Percentiles rank a stretch among this genome's conserved stretches.
Conservation (phyloP, 2,113 vertebrate species). For the Urocynchramus pylzowi region DNA sequence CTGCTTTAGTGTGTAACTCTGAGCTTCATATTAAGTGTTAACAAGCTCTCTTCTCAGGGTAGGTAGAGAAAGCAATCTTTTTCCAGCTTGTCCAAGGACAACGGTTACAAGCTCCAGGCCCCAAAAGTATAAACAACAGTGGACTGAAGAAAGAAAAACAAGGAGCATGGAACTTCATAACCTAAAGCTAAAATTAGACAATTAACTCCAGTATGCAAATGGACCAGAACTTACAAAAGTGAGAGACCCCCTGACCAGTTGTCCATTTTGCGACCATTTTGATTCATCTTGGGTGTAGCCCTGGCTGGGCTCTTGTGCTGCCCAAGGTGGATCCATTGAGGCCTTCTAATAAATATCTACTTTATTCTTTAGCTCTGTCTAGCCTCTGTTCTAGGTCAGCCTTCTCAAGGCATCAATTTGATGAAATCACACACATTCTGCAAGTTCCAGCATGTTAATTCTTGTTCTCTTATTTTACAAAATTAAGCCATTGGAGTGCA, state of each 20-base stretch:
- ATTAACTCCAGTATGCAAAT: background rate
- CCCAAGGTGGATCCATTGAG: background rate
- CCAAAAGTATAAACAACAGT: background rate
- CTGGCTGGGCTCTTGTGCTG: background rate
- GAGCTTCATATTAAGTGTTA: background rate
- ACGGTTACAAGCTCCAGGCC: background rate
- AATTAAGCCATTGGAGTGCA: background rate
- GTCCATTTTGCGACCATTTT: background rate
- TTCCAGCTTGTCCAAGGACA: background rate
- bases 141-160: background rate
- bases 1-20: background rate
- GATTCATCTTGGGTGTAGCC: background rate
- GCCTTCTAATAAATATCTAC: background rate
- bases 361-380: background rate
- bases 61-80: background rate
- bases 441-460: background rate
- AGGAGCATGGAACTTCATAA: background rate
- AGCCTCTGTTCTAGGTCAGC: background rate
- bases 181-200: background rate
- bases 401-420: background rate
- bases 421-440: background rate
- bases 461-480: background rate
- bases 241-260: accelerated
- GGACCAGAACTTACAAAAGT: background rate
- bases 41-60: background rate